Evolutionary conservation across 2,888 invertebrate species (phyloP), one percentile per base, ranked within the genome.

Genomic region (Scaeva pyrastri): DNA sequence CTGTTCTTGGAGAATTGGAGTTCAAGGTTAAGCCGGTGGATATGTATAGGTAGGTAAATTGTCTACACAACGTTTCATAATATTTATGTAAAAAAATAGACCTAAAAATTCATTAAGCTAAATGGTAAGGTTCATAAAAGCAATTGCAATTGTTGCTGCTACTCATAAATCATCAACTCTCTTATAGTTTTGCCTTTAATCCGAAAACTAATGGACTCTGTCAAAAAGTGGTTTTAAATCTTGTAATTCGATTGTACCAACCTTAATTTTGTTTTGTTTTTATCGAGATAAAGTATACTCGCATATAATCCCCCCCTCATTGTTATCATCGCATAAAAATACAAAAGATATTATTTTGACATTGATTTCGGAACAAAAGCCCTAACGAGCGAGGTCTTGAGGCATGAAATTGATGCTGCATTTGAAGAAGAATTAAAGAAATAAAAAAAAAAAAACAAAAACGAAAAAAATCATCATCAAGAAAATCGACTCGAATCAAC

Each of bases 351-450:
- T 39, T 36, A 23, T 26, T 36, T 76, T 81, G 76, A 70, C 85
- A 81, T 85, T 85, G 85, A 73, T 55, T 71, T 76, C 16, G 31
- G 74, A n/a, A 55, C 60, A 62, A 79, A 68, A 72, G 26, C 68
- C 64, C 64, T 52, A 78, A 73, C 72, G 39, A 43, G 7, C 66
- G 31, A 43, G 7, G 41, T 43, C 16, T 50, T 23, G 21, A 41
- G 43, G 39, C 41, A 14, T 41, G 14, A 60, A 60, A 50, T 64
- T 41, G 72, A 56, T 56, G 39, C 45, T 58, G 50, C 12, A 60
- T 56, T 31, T 43, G 64, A 45, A 45, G 43, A 62, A 64, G 26
- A 45, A 26, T 21, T 41, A 21, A 1, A 21, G 2, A 41, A 7
- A n/a, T n/a, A n/a, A 48, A 16, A 48, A n/a, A 55, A 55, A 31